phyloP scores from a whole-genome alignment of 2,113 vertebrate genomes.

The Procavia capensis region DNA sequence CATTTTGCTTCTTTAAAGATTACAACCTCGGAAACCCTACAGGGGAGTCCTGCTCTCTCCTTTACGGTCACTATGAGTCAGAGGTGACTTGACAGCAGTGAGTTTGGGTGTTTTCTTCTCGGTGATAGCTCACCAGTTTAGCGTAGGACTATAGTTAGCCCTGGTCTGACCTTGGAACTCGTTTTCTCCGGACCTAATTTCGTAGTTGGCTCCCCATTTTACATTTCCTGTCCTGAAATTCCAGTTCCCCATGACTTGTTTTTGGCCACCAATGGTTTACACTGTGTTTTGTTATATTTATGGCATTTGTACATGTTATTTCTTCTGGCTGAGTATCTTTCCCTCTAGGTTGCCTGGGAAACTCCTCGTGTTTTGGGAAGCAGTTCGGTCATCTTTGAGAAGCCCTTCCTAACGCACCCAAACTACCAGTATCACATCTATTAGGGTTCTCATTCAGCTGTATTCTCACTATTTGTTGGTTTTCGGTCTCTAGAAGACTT shows the following conservation, averaged over 20 bases:
- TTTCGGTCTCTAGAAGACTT: not conserved
- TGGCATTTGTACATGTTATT: not conserved
- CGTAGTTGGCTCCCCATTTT: constrained; percentile 4
- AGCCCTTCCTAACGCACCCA: not conserved
- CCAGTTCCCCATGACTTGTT: not conserved
- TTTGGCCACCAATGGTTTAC: not conserved
- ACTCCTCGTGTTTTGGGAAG: not conserved
- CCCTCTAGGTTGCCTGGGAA: not conserved
- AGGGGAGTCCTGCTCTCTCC: not conserved
- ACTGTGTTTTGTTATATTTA: not conserved
- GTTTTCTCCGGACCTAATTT: not conserved
- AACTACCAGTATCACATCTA: not conserved
- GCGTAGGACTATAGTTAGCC: not conserved
- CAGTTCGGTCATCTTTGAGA: not conserved
- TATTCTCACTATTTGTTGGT: not conserved
- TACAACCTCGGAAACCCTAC: not conserved
- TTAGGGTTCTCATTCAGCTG: not conserved
- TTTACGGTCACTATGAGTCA: not conserved
- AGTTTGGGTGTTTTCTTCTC: not conserved
- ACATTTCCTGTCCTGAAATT: constrained; percentile 16
- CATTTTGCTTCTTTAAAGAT: not conserved
- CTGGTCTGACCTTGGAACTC: not conserved
- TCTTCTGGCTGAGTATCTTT: not conserved
- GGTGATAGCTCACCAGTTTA: not conserved
- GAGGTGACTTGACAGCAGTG: not conserved